Evolutionary conservation across 2,797 vertebrate species (phyloP), one percentile per base, ranked within the genome.

Genomic region (Hyperoplus immaculatus): DNA sequence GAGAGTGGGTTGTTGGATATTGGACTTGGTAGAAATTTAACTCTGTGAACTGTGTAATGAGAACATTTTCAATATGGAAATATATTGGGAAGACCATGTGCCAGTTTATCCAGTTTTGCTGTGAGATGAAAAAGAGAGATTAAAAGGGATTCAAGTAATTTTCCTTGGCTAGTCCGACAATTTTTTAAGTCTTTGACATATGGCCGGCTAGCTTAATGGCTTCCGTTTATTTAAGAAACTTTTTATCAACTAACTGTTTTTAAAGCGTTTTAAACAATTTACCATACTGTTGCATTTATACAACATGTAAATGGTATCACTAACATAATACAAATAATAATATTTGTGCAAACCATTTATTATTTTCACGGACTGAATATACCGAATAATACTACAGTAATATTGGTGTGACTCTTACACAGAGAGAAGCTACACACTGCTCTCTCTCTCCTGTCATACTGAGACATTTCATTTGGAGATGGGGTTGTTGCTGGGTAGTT

Each of bases 41-140:
- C 43, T 45, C 66, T 58, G 56, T 4, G 55, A 50, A 72, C 42
- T 66, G 29, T 74, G 70, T 45, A 45, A 79, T 84, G 49, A 72
- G 57, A 71, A 71, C 65, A 62, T 18, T 14, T 61, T n/a, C 11
- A 41, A 69, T 42, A 36, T 41, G 36, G 1, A 72, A 42, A 59
- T 29, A 36, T 51, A 45, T 15, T 63, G 16, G 47, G 12, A 45
- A 64, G 36, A 12, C 7, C 1, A 3, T 6, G 4, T 64, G 45
- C n/a, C 51, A 36, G 1, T 46, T 41, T 45, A 29, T 50, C 21
- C 8, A 49, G 18, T 55, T 49, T 39, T 41, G 12, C 42, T n/a
- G 10, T 38, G n/a, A 54, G 49, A 65, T 4, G 14, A 72, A 43
- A 14, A 9, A 12, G 43, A 9, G 8, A 45, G 43, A 6, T 12